Evolutionary conservation across 2,888 invertebrate genomes (phyloP).

Genomic region (Aphrophora alni): DNA sequence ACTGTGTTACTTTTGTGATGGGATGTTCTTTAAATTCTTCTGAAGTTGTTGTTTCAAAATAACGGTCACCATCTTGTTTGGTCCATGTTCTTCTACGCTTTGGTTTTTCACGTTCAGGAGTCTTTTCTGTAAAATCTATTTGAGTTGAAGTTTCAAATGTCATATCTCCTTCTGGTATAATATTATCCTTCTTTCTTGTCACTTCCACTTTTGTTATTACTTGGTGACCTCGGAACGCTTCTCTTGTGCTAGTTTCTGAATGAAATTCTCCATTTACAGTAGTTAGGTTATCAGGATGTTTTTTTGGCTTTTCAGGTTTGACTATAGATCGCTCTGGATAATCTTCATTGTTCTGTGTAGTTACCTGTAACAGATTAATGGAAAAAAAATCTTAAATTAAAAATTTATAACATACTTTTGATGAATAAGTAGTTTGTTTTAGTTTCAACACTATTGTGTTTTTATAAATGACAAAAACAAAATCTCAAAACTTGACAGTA

Average conservation of each 20-base stretch:
- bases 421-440: too few species aligned
- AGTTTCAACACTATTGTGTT: not conserved
- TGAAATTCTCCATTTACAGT: constrained; percentile 48
- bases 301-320: constrained; percentile 49
- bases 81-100: constrained; percentile 71
- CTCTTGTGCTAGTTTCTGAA: constrained; percentile 49
- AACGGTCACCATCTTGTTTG: constrained; percentile 71
- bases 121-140: constrained; percentile 68
- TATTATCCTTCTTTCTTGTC: constrained; percentile 51
- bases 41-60: constrained; percentile 68
- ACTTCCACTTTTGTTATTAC: constrained; percentile 48
- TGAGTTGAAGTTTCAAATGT: constrained; percentile 70
- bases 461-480: too few species aligned
- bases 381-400: not conserved
- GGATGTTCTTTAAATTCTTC: constrained; percentile 60
- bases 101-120: constrained; percentile 64
- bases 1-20: constrained; percentile 52
- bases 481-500: too few species aligned
- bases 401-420: too few species aligned
- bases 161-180: constrained; percentile 60
- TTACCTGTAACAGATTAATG: constrained; percentile 42
- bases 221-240: constrained; percentile 50
- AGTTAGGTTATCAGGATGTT: constrained; percentile 50
- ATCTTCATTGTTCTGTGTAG: constrained; percentile 50
- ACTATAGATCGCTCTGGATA: constrained; percentile 51